Evolutionary conservation across 2,888 invertebrate genomes (phyloP), one percentile per base, ranked within the genome.

Genomic region (Euspilapteryx auroguttella): DNA sequence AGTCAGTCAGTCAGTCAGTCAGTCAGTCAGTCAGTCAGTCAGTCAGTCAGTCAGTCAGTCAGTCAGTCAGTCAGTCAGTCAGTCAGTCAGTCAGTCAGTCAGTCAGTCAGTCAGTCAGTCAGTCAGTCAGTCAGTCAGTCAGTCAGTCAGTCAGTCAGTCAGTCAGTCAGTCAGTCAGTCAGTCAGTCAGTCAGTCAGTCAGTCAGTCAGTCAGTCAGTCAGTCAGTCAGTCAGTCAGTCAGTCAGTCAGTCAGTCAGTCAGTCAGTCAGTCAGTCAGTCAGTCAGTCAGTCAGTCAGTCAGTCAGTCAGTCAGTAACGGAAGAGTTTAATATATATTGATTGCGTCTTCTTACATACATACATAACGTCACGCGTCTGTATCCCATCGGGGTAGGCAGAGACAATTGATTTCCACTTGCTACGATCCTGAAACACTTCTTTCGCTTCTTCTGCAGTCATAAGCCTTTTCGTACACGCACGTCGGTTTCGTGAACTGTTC

Each of bases 381-480:
- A n/a, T n/a, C n/a, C n/a, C n/a, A n/a, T n/a, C n/a, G n/a, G n/a
- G n/a, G n/a, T n/a, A n/a, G n/a, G 5, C 5, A 17, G 8, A 6
- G 8, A 5, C 8, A 8, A 6, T 17, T 17, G 5, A 5, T 8
- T 17, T 17, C 5, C 17, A 17, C n/a, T n/a, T n/a, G 5, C 17
- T 8, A 17, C 5, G 17, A 6, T 17, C 17, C 5, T 17, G 17
- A 17, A 17, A 17, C 5, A 17, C 5, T 8, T 6, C 8, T 6
- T 8, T 6, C 5, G 5, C 5, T 5, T 17, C 17, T 8, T 8
- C 5, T 17, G 3, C 49, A 63, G 2, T 37, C 47, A 0, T 35
- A 63, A 1, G 41, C 44, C 3, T 58, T 46, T 34, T 37, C 38
- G 20, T 41, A 49, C 15, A 37, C 36, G 66, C 64, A 36, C 42